Evolutionary conservation across 2,797 vertebrate species (phyloP).

Genomic region (Galaxias olidus): DNA sequence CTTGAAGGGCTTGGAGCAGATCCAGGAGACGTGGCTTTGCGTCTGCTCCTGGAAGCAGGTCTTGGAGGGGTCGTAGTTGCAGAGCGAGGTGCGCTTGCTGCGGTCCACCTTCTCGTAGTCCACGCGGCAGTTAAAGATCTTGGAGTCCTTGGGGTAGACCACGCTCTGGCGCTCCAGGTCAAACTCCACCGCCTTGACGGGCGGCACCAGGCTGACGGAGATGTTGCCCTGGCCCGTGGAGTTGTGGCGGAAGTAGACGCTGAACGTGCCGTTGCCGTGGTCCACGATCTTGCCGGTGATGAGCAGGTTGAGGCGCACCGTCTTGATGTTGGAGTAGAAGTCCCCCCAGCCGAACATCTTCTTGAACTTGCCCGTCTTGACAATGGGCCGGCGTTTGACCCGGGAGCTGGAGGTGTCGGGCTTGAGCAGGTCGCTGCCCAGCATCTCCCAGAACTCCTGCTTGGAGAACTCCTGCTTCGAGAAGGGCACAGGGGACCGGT

Average conservation of each 20-base stretch:
- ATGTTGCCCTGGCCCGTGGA: constrained; percentile 96
- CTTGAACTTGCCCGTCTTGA: constrained; percentile 86
- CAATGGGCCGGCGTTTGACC: constrained; percentile 80
- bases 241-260: constrained; percentile 96
- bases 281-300: constrained; percentile 98
- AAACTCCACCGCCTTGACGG: constrained; percentile 92
- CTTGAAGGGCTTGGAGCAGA: constrained; percentile 96
- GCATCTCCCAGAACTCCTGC: constrained; percentile 87
- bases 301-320: constrained; percentile 93
- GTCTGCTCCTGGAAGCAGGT: constrained; percentile 96
- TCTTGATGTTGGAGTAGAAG: constrained; percentile 99
- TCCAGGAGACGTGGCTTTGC: constrained; percentile 93
- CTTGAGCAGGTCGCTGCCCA: constrained; percentile 81
- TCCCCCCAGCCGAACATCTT: constrained; percentile 98
- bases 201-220: constrained; percentile 95
- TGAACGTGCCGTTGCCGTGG: constrained; percentile 96
- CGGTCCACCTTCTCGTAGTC: constrained; percentile 95
- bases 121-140: constrained; percentile 96
- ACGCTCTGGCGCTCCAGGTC: constrained; percentile 95
- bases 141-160: constrained; percentile 97
- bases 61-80: constrained; percentile 93
- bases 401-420: constrained; percentile 71
- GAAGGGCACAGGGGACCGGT: constrained; percentile 78
- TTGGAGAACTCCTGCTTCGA: constrained; percentile 85
- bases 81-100: constrained; percentile 91